A percentile compares a stretch with the other conserved stretches of the same genome.
Conservation (phyloP, 2,113 vertebrate species). For the Cisticola juncidis region DNA sequence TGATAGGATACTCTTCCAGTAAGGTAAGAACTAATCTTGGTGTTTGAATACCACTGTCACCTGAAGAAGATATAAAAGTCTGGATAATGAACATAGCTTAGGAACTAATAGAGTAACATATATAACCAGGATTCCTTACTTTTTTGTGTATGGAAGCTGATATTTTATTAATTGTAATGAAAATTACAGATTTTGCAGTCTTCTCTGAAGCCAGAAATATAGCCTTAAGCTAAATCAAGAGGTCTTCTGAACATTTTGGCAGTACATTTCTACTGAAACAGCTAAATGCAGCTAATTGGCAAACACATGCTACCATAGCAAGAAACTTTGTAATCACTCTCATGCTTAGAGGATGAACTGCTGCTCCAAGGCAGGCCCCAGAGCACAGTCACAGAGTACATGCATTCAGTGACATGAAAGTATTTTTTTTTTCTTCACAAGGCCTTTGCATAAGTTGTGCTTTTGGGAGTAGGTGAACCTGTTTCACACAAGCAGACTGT, state of each 20-base stretch:
- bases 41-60: not conserved
- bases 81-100: not conserved
- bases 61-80: not conserved
- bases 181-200: not conserved
- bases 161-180: slow-evolving; percentile 30
- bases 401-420: slow-evolving; percentile 3
- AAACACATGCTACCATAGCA: slow-evolving; percentile 11
- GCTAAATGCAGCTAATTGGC: slow-evolving; percentile 57
- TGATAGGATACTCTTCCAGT: not conserved
- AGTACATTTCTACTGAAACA: slow-evolving; percentile 34
- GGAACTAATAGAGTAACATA: not conserved
- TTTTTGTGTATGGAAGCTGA: not conserved
- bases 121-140: not conserved
- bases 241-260: slow-evolving; percentile 42
- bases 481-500: not conserved
- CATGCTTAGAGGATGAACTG: not conserved
- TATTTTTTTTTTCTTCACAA: not conserved
- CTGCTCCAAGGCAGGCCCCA: not conserved
- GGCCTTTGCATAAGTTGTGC: not conserved
- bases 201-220: slow-evolving; percentile 30
- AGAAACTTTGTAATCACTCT: slow-evolving; percentile 47
- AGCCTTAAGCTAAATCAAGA: slow-evolving; percentile 62
- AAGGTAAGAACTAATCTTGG: not conserved
- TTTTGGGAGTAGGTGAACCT: slow-evolving; percentile 7
- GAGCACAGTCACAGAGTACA: slow-evolving; percentile 6